phyloP scores from a whole-genome alignment of 2,888 invertebrate genomes.

The Crossocerus cetratus region DNA sequence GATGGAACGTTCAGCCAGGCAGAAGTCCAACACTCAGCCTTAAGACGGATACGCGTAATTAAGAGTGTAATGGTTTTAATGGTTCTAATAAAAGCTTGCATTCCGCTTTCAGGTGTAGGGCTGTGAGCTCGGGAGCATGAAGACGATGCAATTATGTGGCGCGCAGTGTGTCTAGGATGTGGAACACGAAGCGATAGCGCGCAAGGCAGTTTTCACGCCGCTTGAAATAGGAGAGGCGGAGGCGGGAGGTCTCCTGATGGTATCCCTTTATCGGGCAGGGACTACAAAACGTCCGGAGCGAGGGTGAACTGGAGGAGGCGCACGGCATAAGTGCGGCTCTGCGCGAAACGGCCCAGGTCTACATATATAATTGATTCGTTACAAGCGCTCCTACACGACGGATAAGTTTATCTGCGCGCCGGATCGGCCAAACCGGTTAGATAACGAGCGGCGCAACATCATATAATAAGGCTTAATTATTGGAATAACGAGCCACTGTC shows the following conservation, averaged over 20 bases:
- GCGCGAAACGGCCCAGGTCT: conserved; percentile 43
- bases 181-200: not conserved
- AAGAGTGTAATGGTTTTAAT: not conserved
- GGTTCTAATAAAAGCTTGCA: not conserved
- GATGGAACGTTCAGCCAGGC: too few relatives aligned
- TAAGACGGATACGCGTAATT: not conserved
- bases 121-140: not conserved
- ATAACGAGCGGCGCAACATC: conserved; percentile 57
- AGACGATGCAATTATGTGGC: not conserved
- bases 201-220: conserved; percentile 16
- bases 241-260: conserved; percentile 1
- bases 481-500: conserved; percentile 51
- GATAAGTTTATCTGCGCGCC: conserved; percentile 60
- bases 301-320: conserved; percentile 12
- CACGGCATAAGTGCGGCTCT: conserved; percentile 49
- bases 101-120: not conserved
- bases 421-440: conserved; percentile 62
- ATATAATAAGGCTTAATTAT: conserved; percentile 63
- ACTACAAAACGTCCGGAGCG: conserved; percentile 37
- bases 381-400: conserved; percentile 58
- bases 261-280: conserved; percentile 33
- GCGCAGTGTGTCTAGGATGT: not conserved
- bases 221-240: conserved; percentile 3
- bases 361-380: conserved; percentile 61
- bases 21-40: not conserved